Evolutionary conservation across 2,888 invertebrate species (phyloP), one percentile per base, ranked within the genome.

Genomic region (Dusona sp.): DNA sequence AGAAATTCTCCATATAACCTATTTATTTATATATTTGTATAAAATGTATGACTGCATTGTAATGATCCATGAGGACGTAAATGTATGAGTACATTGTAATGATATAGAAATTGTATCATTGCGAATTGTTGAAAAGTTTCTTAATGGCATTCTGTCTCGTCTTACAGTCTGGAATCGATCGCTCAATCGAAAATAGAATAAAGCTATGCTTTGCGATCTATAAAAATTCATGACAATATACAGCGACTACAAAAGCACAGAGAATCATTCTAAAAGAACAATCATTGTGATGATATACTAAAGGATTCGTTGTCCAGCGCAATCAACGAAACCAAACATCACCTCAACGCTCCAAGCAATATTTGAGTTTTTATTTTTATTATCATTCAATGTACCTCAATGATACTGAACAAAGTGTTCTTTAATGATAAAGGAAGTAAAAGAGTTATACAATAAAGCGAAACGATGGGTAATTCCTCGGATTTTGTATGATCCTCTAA

Each of bases 11-110:
- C 13, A 51, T 45, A 38, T 54, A 61, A 61, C 67, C 22, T 13
- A n/a, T 36, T 38, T n/a, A 75, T 75, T 42, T 83, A 42, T 45
- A 54, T 75, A 42, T 70, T 67, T 36, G 61, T 29, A 48, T 42
- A 57, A 36, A 48, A 80, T 22, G 19, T 25, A 75, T 74, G 33
- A 2, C 68, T 57, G 77, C 65, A 85, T 61, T 65, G 16, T 72
- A 19, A 42, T 42, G 42, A 42, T 42, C 25, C 57, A 57, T 11
- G 57, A 57, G 25, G 9, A 22, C 54, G 3, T 42, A 19, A 19
- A 68, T 68, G n/a, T n/a, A 11, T 65, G 22, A n/a, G 42, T 38
- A 38, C 13, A 73, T 54, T 11, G 13, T 13, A 73, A 45, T 54
- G 33, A 73, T n/a, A n/a, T 36, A 19, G 38, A 48, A 77, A 65